These are phyloP conservation scores for Melozone crissalis DNA, from an alignment of 2,113 vertebrate genomes.

Conservation along the genomic window DNA sequence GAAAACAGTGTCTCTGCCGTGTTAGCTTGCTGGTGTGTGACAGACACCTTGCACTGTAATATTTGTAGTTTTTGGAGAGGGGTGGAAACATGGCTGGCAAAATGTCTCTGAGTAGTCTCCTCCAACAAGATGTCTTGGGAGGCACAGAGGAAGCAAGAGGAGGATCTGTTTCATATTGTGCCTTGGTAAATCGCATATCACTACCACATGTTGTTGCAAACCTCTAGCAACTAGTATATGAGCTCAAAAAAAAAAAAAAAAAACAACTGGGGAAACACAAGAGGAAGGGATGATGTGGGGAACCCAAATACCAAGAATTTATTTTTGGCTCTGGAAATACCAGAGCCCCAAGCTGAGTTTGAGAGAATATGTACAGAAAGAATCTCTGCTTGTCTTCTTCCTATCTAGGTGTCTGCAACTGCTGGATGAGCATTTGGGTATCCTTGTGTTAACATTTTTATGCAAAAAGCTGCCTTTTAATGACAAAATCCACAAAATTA, in stretches of 20 bases:
- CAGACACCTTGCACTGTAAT: neutral
- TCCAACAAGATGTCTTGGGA: neutral
- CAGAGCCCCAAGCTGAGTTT: neutral
- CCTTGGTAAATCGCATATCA: neutral
- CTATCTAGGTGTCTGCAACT: neutral
- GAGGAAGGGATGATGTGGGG: neutral
- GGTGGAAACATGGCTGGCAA: neutral
- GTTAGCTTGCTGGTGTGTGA: neutral
- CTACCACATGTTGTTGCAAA: neutral
- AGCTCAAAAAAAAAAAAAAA: neutral
- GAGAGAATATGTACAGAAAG: neutral
- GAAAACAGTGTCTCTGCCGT: accelerated
- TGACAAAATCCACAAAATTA: neutral
- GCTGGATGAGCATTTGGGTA: neutral
- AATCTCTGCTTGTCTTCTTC: neutral
- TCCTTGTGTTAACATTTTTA: neutral
- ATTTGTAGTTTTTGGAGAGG: neutral
- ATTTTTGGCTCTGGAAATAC: neutral
- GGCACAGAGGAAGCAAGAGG: neutral
- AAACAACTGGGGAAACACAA: accelerated
- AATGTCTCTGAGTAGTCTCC: neutral
- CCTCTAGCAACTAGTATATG: no score
- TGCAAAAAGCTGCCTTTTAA: neutral
- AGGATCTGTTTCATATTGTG: neutral
- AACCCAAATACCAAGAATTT: neutral